These are phyloP conservation scores for Himalopsyche phryganea DNA, from an alignment of 1,140 invertebrate genomes.

Conservation along the genomic window DNA sequence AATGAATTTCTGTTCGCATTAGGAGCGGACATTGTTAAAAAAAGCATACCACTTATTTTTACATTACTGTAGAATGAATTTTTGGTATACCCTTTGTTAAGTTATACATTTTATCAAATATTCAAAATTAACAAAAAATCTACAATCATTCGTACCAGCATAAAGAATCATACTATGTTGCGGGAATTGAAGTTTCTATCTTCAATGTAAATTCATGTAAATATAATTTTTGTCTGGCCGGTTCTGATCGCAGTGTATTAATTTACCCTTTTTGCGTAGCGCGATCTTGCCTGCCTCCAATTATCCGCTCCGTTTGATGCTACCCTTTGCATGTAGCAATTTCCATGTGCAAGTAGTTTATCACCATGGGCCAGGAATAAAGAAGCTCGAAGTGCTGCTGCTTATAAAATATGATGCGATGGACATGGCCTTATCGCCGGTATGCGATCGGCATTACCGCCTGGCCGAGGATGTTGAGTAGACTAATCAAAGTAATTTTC, in stretches of 20 bases:
- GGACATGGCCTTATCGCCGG: conserved; percentile 13
- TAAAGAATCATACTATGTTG: too few relatives aligned
- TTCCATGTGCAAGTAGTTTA: conserved; percentile 24
- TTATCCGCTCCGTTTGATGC: conserved; percentile 18
- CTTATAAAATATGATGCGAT: conserved; percentile 7
- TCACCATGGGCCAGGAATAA: conserved; percentile 12
- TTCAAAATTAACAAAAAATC: too few relatives aligned
- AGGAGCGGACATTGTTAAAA: too few relatives aligned
- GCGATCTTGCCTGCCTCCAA: neutral
- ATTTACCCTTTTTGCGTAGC: neutral
- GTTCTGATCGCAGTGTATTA: neutral
- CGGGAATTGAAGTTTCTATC: too few relatives aligned
- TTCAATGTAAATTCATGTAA: too few relatives aligned
- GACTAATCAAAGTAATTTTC: conserved; percentile 15
- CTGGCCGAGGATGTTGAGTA: neutral
- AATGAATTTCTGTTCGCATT: too few relatives aligned
- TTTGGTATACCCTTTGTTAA: too few relatives aligned
- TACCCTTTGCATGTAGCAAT: conserved; percentile 26
- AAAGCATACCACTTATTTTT: too few relatives aligned
- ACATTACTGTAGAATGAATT: too few relatives aligned
- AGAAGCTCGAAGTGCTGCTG: conserved; percentile 5
- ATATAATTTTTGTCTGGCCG: too few relatives aligned
- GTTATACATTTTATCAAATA: too few relatives aligned
- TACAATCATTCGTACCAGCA: too few relatives aligned
- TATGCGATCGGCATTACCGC: conserved; percentile 10